These are phyloP conservation scores for Melanotaenia parkinsoni DNA, from an alignment of 2,797 vertebrate species.

Conservation along the genomic window DNA sequence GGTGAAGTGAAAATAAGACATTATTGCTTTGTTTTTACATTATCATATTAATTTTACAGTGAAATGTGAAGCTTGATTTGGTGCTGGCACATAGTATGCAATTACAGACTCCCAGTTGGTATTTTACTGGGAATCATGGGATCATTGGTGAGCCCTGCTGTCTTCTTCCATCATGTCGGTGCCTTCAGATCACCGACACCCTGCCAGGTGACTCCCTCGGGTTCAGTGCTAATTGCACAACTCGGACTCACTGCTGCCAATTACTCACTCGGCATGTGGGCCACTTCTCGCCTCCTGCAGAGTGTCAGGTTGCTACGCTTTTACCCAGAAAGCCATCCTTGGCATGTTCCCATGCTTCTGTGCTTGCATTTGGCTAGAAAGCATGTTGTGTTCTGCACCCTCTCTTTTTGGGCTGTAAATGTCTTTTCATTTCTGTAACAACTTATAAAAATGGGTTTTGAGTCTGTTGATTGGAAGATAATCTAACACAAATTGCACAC, in stretches of 20 bases:
- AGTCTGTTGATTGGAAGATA: not conserved
- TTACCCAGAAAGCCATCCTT: not conserved
- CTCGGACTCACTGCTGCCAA: constrained; percentile 38
- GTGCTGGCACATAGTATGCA: no score
- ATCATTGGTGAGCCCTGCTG: not conserved
- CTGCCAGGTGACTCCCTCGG: constrained; percentile 36
- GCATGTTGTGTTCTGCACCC: no score
- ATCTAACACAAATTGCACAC: not conserved
- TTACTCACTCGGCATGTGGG: constrained; percentile 32
- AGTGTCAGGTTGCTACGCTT: constrained; percentile 17
- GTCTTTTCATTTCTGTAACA: not conserved
- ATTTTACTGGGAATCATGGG: not conserved
- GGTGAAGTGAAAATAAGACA: no score
- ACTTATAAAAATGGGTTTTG: not conserved
- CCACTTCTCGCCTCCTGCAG: not conserved
- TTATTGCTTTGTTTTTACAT: no score
- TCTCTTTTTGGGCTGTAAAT: no score
- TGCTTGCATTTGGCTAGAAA: not conserved
- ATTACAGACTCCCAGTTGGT: no score
- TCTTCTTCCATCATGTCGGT: not conserved
- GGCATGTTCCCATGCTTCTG: not conserved
- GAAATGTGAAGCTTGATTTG: no score
- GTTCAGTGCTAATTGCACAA: constrained; percentile 29
- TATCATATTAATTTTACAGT: no score
- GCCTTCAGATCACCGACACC: constrained; percentile 9